Evolutionary conservation across 1,140 invertebrate species (phyloP), one percentile per base, ranked within the genome.

Genomic region (Hylyphantes graminicola): DNA sequence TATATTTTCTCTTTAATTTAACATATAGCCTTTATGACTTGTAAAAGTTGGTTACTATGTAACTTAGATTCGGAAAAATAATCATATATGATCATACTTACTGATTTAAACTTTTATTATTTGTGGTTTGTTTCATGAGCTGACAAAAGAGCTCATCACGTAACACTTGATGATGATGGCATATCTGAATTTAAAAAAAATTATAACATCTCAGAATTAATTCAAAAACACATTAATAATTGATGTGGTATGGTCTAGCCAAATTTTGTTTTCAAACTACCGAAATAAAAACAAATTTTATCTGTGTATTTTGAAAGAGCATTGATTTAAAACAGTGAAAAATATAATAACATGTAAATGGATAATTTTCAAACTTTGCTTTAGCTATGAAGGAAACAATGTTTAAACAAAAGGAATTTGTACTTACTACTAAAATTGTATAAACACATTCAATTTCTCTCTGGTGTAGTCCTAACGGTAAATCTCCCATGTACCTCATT

Each of bases 81-180:
- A 35, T 53, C 54, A 11, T 70, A 13, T 57, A 57, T 2, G 0
- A 9, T 53, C 6, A 35, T 50, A 79, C 76, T 85, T 85, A 85
- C 0, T 94, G 92, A 87, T 95, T 94, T 48, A 93, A 92, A 10
- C 96, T 97, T 85, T 96, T 94, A 90, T 99, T 99, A 87, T 96
- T 97, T 11, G 97, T 99, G 8, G 97, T 98, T 91, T 99, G 97
- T 89, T 99, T 99, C 95, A 98, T 98, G 51, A 99, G 90, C 90
- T 99, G 97, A 89, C 97, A 99, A 89, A 98, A 99, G 65, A 99
- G 94, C 90, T 99, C 98, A 90, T 99, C 97, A 12, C 96, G 92
- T 6, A 99, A 91, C 75, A 93, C 92, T 75, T 94, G 93, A 88
- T 96, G 94, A 86, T 96, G 95, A 92, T 99, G 96, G 89, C 97